phyloP scores from a whole-genome alignment of 2,888 invertebrate genomes.

The Phasia obesa region DNA sequence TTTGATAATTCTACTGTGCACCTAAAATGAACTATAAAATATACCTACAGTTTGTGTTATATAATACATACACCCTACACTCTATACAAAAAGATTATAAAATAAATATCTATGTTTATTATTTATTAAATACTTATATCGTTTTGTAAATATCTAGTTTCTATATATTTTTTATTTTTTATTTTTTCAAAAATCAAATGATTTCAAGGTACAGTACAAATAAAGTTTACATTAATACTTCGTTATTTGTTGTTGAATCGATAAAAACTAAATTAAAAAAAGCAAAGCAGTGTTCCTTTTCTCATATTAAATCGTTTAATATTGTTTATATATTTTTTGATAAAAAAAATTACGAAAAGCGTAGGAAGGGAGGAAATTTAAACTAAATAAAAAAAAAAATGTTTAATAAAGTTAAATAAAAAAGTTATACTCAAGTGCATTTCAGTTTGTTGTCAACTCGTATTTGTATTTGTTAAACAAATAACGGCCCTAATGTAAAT shows the following conservation, averaged over 20 bases:
- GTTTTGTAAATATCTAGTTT: slow-evolving; percentile 13
- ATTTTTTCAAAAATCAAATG: slow-evolving; percentile 21
- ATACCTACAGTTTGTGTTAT: slow-evolving; percentile 44
- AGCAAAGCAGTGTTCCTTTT: slow-evolving; percentile 52
- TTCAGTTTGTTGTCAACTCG: slow-evolving; percentile 31
- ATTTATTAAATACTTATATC: slow-evolving; percentile 49
- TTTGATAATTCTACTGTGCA: slow-evolving; percentile 42
- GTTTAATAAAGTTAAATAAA: slow-evolving; percentile 38
- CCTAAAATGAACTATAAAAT: slow-evolving; percentile 30
- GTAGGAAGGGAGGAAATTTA: slow-evolving; percentile 54
- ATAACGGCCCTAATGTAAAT: slow-evolving; percentile 64
- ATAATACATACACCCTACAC: slow-evolving; percentile 62
- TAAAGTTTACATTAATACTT: slow-evolving; percentile 48
- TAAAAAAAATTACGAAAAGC: slow-evolving; percentile 62
- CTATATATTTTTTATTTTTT: neutral
- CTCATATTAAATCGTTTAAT: slow-evolving; percentile 11
- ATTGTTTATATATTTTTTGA: too few relatives aligned
- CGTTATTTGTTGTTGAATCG: slow-evolving; percentile 53
- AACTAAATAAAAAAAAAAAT: slow-evolving; percentile 49
- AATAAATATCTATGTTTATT: too few relatives aligned
- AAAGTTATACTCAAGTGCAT: slow-evolving; percentile 57
- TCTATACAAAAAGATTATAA: slow-evolving; percentile 15
- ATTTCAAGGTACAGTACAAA: slow-evolving; percentile 73
- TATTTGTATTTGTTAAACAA: slow-evolving; percentile 58
- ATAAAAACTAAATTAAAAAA: slow-evolving; percentile 61